Percentiles rank a stretch among this genome's conserved stretches.
phyloP scores from a whole-genome alignment of 2,888 invertebrate species.

The Synanthedon tipuliformis region DNA sequence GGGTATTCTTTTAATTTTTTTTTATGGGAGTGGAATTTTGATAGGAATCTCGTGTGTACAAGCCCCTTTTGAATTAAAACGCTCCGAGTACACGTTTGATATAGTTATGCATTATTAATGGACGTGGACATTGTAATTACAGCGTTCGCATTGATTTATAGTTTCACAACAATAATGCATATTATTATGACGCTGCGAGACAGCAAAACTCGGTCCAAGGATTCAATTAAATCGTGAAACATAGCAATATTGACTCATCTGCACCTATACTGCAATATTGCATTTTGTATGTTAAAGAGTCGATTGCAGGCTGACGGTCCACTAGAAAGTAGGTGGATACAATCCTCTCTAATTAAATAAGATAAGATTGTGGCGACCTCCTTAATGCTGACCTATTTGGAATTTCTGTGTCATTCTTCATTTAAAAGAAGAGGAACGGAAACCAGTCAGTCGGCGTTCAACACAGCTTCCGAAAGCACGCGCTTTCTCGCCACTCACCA shows the following conservation, averaged over 20 bases:
- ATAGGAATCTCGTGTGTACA: background rate
- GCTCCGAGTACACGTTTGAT: constrained; percentile 35
- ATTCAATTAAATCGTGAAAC: background rate
- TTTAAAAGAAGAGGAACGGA: too few species aligned
- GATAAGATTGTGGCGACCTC: too few species aligned
- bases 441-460: too few species aligned
- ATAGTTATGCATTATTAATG: constrained; percentile 69
- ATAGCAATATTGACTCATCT: background rate
- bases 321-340: too few species aligned
- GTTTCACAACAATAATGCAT: background rate
- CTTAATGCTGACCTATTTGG: too few species aligned
- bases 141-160: constrained; percentile 26
- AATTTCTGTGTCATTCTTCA: too few species aligned
- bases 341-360: too few species aligned
- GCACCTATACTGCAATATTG: background rate
- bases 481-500: too few species aligned
- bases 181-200: background rate
- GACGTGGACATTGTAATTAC: constrained; percentile 52
- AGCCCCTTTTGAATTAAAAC: background rate
- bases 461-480: too few species aligned
- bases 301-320: too few species aligned
- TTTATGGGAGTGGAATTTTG: too few species aligned
- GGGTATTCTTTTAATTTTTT: too few species aligned
- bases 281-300: background rate
- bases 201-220: background rate